Conservation (phyloP, 2,797 vertebrate genomes). For the Dendrocincla fuliginosa region DNA sequence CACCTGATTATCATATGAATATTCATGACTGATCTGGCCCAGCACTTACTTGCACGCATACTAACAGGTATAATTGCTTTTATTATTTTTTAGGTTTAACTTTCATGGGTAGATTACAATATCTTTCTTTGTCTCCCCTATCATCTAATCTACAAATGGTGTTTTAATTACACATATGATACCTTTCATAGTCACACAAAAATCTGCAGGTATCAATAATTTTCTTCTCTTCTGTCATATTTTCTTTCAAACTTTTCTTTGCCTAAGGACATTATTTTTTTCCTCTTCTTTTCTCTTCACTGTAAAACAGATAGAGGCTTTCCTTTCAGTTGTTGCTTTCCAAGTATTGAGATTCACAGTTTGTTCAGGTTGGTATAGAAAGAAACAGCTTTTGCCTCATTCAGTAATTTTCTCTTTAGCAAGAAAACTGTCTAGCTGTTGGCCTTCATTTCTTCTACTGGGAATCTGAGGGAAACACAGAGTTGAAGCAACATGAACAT, state of each 20-base stretch:
- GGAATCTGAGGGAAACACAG: neutral
- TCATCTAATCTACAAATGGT: neutral
- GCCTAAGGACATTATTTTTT: neutral
- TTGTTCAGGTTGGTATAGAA: neutral
- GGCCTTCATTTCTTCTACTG: neutral
- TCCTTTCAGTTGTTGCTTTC: neutral
- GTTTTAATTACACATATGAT: neutral
- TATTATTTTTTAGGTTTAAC: neutral
- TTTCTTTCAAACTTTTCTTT: neutral
- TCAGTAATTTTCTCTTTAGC: neutral
- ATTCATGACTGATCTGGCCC: neutral
- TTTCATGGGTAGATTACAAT: neutral
- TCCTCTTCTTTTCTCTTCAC: neutral
- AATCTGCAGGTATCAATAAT: neutral
- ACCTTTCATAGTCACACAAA: neutral
- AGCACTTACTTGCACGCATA: neutral
- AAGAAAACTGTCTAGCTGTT: neutral
- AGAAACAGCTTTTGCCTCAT: neutral
- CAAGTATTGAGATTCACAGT: neutral
- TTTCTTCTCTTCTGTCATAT: neutral
- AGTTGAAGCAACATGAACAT: neutral
- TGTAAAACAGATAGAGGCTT: neutral
- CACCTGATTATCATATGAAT: neutral
- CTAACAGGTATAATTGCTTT: neutral
- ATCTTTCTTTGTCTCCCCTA: neutral